phyloP scores from a whole-genome alignment of 2,888 invertebrate genomes.

The Zaprionus lineosus region DNA sequence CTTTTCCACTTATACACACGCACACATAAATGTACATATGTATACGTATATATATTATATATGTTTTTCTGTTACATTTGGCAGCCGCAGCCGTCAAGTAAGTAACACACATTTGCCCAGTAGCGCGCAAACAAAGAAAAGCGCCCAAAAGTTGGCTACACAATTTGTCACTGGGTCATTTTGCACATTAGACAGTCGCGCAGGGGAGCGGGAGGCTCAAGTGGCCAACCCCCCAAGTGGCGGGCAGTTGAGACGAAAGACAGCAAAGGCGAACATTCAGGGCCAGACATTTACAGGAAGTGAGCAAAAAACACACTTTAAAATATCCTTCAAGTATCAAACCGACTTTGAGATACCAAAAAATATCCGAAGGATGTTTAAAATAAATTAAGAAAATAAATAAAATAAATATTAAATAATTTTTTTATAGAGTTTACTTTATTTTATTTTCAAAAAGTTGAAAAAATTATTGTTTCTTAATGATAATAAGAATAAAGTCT shows the following conservation, averaged over 20 bases:
- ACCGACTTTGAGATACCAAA: neutral
- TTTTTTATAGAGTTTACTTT: too few relatives aligned
- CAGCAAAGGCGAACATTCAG: slow-evolving; percentile 10
- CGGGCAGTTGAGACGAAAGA: too few relatives aligned
- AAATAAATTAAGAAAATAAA: too few relatives aligned
- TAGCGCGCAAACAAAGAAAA: slow-evolving; percentile 23
- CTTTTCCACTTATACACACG: neutral
- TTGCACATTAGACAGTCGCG: slow-evolving; percentile 49
- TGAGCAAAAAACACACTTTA: neutral
- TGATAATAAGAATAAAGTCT: too few relatives aligned
- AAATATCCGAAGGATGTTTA: too few relatives aligned
- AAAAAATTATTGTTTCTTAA: too few relatives aligned
- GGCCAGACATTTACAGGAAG: slow-evolving; percentile 5
- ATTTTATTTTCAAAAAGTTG: too few relatives aligned
- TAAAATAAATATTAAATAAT: too few relatives aligned
- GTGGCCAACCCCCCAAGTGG: too few relatives aligned
- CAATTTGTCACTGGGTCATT: slow-evolving; percentile 72
- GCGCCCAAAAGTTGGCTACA: slow-evolving; percentile 54
- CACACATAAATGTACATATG: too few relatives aligned
- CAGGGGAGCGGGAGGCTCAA: too few relatives aligned
- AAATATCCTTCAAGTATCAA: too few relatives aligned
- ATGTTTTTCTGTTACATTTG: slow-evolving; percentile 1
- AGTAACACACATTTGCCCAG: slow-evolving; percentile 22
- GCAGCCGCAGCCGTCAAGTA: slow-evolving; percentile 3
- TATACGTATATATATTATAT: neutral